Base-by-base conservation (phyloP, 2,888 invertebrate genomes). In the Stegana nigrithorax region DNA sequence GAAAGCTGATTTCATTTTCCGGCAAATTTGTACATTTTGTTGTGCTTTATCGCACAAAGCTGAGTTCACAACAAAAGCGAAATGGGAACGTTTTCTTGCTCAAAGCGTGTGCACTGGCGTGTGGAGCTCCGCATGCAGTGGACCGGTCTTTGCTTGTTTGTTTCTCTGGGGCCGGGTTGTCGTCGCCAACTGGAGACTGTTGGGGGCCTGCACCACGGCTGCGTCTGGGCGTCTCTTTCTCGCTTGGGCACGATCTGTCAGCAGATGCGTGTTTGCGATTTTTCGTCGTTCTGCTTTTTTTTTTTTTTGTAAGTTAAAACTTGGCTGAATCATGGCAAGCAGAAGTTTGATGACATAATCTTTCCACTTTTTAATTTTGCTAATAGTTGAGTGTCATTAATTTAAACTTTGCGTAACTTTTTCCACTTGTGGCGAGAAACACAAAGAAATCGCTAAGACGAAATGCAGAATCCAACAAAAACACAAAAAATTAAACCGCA, bases 341-440 rank as follows among this genome's bases (percentile, higher is more conserved):
- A 29, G 23, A 70, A 75, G 68, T 75, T 67, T 66, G 47, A 59
- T 65, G 67, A 70, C 73, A 68, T 71, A 71, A 74, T 73, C 73
- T 67, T 65, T 66, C 51, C 67, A 70, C 70, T 79, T 73, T 75
- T 75, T 75, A 79, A 75, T 79, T 79, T 79, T 69, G 66, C 73
- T 75, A 75, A 75, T 75, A 75, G 80, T 79, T 75, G 73, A 75
- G 73, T 73, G 78, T 73, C 75, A 75, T 79, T 79, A 77, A 79
- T 75, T 75, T 75, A 72, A 75, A 79, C 80, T 75, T 75, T 60
- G 39, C 4, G 21, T 23, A 50, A 51, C 17, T 60, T 58, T 44
- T 45, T 45, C 19, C 45, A 32, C 59, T 59, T 44, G 59, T 50
- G 59, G 67, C 68, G 58, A 25, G 27, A 42, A 59, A 57, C 27